A percentile compares a stretch with the other conserved stretches of the same genome.
Evolutionary conservation across 2,113 vertebrate species (phyloP).

Genomic region (Serilophus lunatus): DNA sequence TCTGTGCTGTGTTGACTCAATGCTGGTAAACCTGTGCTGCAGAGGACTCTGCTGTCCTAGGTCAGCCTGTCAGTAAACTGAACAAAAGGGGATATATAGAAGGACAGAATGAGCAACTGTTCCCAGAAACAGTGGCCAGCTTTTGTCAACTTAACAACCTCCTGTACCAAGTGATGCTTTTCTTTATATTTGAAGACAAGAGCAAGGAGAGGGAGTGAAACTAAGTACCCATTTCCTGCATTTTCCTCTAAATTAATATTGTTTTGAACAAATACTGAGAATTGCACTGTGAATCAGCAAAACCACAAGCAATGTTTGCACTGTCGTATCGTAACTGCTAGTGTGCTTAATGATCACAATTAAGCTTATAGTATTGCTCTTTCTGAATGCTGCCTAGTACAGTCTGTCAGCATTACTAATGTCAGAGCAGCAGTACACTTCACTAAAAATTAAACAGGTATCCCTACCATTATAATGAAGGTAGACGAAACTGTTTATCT

Average conservation of each 20-base stretch:
- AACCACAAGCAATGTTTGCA: not conserved
- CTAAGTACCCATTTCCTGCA: not conserved
- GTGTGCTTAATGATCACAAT: not conserved
- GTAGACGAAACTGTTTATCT: conserved; percentile 32
- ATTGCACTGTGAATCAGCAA: conserved; percentile 30
- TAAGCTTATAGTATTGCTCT: conserved; percentile 3
- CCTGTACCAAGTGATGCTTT: not conserved
- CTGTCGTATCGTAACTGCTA: conserved; percentile 20
- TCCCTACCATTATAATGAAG: not conserved
- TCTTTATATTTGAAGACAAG: not conserved
- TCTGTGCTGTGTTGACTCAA: not conserved
- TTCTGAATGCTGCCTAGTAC: not conserved
- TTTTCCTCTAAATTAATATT: not conserved
- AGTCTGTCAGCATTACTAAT: not conserved
- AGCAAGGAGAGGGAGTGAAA: not conserved
- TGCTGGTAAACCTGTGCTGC: not conserved
- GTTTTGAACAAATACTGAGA: conserved; percentile 26
- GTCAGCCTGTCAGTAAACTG: not conserved
- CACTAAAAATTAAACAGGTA: conserved; percentile 23
- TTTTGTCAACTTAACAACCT: not conserved
- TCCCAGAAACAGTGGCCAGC: not conserved
- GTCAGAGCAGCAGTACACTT: not conserved
- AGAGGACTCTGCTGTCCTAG: not conserved
- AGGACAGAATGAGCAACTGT: not conserved
- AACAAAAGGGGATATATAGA: not conserved